Evolutionary conservation across 2,797 vertebrate genomes (phyloP), one percentile per base, ranked within the genome.

Genomic region (Otolemur crassicaudatus): DNA sequence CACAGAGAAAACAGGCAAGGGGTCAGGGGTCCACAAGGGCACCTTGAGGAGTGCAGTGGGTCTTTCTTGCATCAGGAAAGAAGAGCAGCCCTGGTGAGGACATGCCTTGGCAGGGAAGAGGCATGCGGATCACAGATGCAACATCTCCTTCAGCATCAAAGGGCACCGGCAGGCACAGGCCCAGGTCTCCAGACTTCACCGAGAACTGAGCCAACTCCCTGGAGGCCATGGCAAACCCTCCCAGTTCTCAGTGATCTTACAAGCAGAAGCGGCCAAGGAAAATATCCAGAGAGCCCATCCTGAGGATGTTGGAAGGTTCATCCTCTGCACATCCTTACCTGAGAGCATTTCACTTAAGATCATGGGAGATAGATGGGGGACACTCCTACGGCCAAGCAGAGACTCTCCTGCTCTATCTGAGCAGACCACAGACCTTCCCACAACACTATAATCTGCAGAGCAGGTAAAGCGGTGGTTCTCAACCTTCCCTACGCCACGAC

Each of bases 61-160:
- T 72, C 88, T 92, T 88, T 75, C 79, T 46, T 72, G 79, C 53
- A 9, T 87, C 49, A 19, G 70, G 73, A 20, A 46, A 56, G 79
- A 58, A 49, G 65, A 91, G 23, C 31, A 90, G 34, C 40, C 77
- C 43, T 11, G 3, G 19, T 65, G 75, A 73, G 81, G 90, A 86
- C 96, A 81, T 86, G 96, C 77, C 77, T 91, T 96, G 90, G 77
- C 96, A 97, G 77, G 46, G 94, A 82, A 49, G 53, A 91, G 43
- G 46, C 81, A 49, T 67, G 94, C 77, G 5, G 76, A 87, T 40
- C 22, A 1, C 29, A 96, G 96, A 95, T 58, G 87, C 7, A 17
- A 8, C 80, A 96, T 96, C 96, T 96, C 75, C 82, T 82, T 70
- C 23, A 58, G 85, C 93, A 97, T 97, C 95, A 97, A 93, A 92